Evolutionary conservation across 2,797 vertebrate genomes (phyloP), one percentile per base, ranked within the genome.

Genomic region (Characodon lateralis): DNA sequence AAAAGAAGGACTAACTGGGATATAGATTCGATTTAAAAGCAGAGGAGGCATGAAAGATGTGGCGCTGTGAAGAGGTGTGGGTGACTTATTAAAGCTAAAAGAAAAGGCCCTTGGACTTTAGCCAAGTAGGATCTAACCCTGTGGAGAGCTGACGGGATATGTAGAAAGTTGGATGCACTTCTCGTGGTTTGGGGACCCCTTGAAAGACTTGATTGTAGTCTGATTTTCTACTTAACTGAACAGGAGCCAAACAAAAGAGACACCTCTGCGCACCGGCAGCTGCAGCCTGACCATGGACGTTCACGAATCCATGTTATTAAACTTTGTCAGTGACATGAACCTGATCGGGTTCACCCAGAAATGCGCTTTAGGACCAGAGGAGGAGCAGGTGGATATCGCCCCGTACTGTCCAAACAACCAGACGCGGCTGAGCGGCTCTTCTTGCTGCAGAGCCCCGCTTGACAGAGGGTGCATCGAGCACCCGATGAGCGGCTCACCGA

Each of bases 41-140:
- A 70, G 77, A 86, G 78, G 61, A 72, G 82, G 83, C 81, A 84
- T 93, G 83, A 93, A 94, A 91, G 88, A 78, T 82, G 88, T 78
- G 48, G 72, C 85, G 70, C 90, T 93, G 89, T 50, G 90, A 91
- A 85, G 82, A 79, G 86, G 89, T 86, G 88, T 71, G 68, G 90
- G 90, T 78, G 80, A 89, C 81, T 90, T 92, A 95, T 94, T 96
- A 94, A 95, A 96, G 92, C 95, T 92, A 94, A 95, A 89, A 93
- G 88, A 79, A 95, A 68, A 93, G 89, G 91, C 79, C 79, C 72
- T 87, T 95, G 96, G 94, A 93, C 85, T 81, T 51, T 80, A 92
- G 96, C 96, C 96, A 96, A 96, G 94, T 88, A 97, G 97, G 96
- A 97, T 96, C 95, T 96, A 76, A 90, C 93, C 93, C 93, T 85